Conservation (phyloP, 1,140 invertebrate genomes). For the Ditylenchus dipsaci region DNA sequence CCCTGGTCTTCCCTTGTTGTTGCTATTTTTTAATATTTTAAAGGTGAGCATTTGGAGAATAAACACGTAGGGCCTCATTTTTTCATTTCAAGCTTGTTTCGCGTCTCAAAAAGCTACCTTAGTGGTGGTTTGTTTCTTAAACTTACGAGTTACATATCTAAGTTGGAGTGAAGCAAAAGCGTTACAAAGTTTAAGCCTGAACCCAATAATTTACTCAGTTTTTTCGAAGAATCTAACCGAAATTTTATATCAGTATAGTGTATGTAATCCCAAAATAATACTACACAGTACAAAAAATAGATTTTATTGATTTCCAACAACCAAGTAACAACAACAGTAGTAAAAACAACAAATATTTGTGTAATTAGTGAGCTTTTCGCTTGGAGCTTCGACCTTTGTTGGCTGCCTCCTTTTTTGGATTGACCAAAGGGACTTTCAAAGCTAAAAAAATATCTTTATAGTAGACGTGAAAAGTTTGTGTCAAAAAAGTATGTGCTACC, state of each 20-base stretch:
- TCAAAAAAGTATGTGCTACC: conserved; percentile 51
- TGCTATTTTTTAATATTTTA: too few relatives aligned
- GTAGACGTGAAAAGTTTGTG: neutral
- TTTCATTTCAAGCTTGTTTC: too few relatives aligned
- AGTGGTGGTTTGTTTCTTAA: too few relatives aligned
- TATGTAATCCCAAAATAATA: neutral
- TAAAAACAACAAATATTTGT: neutral
- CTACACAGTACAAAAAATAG: neutral
- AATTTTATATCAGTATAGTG: neutral
- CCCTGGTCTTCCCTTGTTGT: too few relatives aligned
- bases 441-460: neutral
- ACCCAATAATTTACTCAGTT: too few relatives aligned
- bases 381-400: neutral
- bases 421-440: neutral
- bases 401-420: neutral
- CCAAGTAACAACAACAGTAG: neutral
- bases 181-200: too few relatives aligned
- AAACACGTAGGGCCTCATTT: too few relatives aligned
- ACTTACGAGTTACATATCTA: too few relatives aligned
- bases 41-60: too few relatives aligned
- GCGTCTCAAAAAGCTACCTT: too few relatives aligned
- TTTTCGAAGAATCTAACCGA: neutral
- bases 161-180: too few relatives aligned
- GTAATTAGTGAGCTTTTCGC: neutral
- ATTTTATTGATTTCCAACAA: neutral